A percentile compares a stretch with the other conserved stretches of the same genome.
phyloP scores from a whole-genome alignment of 2,113 vertebrate species.

The Rhinolophus ferrumequinum region DNA sequence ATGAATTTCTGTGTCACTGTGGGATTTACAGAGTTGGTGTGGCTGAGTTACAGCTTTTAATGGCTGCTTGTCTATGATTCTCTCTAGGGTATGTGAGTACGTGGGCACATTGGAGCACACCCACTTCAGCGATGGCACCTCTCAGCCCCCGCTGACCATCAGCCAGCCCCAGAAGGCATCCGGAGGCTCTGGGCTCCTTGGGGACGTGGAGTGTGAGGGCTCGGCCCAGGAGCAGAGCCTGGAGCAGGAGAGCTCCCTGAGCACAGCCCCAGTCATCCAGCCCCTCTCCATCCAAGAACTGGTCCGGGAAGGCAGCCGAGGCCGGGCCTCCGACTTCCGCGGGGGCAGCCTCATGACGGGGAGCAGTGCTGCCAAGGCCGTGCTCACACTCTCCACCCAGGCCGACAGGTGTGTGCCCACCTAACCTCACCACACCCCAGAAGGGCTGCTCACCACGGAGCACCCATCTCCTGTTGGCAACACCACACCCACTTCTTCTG shows the following conservation, averaged over 20 bases:
- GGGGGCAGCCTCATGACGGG: slow-evolving; percentile 92
- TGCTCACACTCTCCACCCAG: slow-evolving; percentile 94
- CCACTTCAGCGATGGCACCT: slow-evolving; percentile 94
- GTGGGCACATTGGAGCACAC: slow-evolving; percentile 96
- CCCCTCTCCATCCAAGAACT: slow-evolving; percentile 95
- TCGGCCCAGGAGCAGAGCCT: slow-evolving; percentile 79
- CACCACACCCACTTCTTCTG: neutral
- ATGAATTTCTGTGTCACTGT: neutral
- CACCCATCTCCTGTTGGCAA: neutral
- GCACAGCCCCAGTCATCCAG: slow-evolving; percentile 90
- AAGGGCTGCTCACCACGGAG: rapidly evolving
- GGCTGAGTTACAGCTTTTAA: rapidly evolving
- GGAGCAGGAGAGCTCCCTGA: slow-evolving; percentile 87
- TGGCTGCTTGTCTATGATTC: neutral
- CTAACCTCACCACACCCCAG: rapidly evolving
- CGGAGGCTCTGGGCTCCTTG: slow-evolving; percentile 42
- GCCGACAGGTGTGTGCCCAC: slow-evolving; percentile 90
- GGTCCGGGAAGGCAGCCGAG: slow-evolving; percentile 89
- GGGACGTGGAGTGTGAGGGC: slow-evolving; percentile 85
- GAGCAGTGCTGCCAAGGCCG: slow-evolving; percentile 91
- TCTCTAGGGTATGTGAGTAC: slow-evolving; percentile 93
- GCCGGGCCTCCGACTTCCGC: slow-evolving; percentile 90
- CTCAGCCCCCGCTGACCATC: slow-evolving; percentile 90
- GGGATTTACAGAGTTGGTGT: neutral
- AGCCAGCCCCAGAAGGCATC: slow-evolving; percentile 88